Percentiles rank a stretch among this genome's conserved stretches.
Evolutionary conservation across 2,888 invertebrate species (phyloP).

Genomic region (Seira musarum): DNA sequence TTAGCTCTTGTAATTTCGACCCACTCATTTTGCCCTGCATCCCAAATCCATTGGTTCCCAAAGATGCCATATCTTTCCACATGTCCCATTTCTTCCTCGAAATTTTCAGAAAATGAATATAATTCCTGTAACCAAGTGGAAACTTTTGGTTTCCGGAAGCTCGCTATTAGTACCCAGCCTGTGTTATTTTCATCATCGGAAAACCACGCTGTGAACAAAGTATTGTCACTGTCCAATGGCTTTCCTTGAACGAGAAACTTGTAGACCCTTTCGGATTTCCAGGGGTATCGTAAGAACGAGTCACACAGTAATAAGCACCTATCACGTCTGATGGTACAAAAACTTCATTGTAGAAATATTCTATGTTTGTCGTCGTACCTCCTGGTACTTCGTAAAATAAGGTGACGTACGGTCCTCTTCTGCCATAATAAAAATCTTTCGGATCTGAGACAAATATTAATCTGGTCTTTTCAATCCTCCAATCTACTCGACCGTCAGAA

Average conservation of each 20-base stretch:
- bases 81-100: slow-evolving; percentile 59
- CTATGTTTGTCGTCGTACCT: too few relatives aligned
- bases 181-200: slow-evolving; percentile 12
- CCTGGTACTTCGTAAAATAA: slow-evolving; percentile 45
- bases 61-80: slow-evolving; percentile 53
- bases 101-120: slow-evolving; percentile 67
- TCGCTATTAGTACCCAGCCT: slow-evolving; percentile 62
- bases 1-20: slow-evolving; percentile 49
- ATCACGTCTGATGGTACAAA: slow-evolving; percentile 59
- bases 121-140: slow-evolving; percentile 44
- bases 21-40: slow-evolving; percentile 56
- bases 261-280: slow-evolving; percentile 62
- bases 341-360: too few relatives aligned
- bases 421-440: slow-evolving; percentile 63
- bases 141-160: slow-evolving; percentile 63
- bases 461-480: slow-evolving; percentile 19
- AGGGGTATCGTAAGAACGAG: slow-evolving; percentile 60
- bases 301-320: slow-evolving; percentile 65
- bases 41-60: slow-evolving; percentile 62
- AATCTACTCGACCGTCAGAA: too few relatives aligned
- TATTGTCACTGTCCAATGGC: too few relatives aligned
- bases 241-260: slow-evolving; percentile 51
- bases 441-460: slow-evolving; percentile 47
- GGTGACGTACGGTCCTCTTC: slow-evolving; percentile 67
- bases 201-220: slow-evolving; percentile 66